phyloP scores from a whole-genome alignment of 2,888 invertebrate genomes.

The Clanis bilineata region DNA sequence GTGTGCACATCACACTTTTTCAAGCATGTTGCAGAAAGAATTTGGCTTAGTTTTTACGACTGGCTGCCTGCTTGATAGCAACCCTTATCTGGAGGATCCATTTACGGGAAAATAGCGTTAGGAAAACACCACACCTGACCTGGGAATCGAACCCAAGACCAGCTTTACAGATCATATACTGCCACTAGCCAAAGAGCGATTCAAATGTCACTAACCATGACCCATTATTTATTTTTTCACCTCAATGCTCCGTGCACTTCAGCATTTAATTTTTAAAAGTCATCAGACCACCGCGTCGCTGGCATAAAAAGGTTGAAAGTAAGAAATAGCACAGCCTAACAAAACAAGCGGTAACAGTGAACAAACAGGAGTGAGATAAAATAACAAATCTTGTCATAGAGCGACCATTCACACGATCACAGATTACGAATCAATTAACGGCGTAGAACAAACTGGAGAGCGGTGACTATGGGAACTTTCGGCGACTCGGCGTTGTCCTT shows the following conservation, averaged over 20 bases:
- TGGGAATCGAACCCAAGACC: no score
- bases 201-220: not conserved
- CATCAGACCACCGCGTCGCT: conserved; percentile 14
- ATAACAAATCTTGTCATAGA: conserved; percentile 26
- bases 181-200: no score
- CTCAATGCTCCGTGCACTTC: not conserved
- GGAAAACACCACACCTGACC: no score
- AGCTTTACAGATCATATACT: no score
- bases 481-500: conserved; percentile 19
- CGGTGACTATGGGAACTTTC: conserved; percentile 52
- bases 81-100: no score
- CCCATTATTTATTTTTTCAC: not conserved
- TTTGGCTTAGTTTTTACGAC: no score
- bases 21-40: no score
- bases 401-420: conserved; percentile 59
- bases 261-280: conserved; percentile 4
- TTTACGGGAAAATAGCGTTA: no score
- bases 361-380: conserved; percentile 36
- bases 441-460: conserved; percentile 59
- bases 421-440: conserved; percentile 71
- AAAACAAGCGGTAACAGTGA: conserved; percentile 53
- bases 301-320: conserved; percentile 37
- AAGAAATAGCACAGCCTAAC: conserved; percentile 60
- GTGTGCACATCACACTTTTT: no score
- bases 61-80: no score